Conservation (phyloP, 2,888 invertebrate species). For the Eupithecia inturbata region DNA sequence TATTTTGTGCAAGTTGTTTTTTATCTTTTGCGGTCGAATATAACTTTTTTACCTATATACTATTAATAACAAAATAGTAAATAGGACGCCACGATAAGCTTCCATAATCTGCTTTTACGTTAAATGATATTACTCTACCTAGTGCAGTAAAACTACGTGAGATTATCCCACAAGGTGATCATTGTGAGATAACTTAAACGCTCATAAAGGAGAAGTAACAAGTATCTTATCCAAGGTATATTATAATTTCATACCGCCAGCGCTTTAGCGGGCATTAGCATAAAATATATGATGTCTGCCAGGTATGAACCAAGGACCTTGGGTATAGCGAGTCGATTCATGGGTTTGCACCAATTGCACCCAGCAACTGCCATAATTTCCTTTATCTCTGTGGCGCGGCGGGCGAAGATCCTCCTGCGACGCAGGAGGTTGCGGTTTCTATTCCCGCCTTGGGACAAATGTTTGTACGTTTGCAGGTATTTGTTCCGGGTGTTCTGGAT, state of each 20-base stretch:
- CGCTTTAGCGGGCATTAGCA: conserved; percentile 64
- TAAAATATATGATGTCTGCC: conserved; percentile 59
- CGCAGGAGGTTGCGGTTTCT: not conserved
- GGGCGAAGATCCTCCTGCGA: not conserved
- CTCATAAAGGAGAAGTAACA: conserved; percentile 34
- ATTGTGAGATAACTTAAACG: conserved; percentile 18
- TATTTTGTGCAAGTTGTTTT: not conserved
- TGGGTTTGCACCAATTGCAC: not conserved
- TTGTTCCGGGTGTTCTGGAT: not conserved
- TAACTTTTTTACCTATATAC: not conserved
- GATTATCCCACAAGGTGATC: too few relatives aligned
- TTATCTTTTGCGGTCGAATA: not conserved
- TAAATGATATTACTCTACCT: not conserved
- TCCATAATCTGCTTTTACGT: not conserved
- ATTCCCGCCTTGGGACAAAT: not conserved
- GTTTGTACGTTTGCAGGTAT: not conserved
- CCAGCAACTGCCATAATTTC: not conserved
- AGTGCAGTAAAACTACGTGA: not conserved
- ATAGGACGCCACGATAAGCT: not conserved
- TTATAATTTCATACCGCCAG: conserved; percentile 69
- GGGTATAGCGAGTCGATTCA: not conserved
- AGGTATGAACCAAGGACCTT: conserved; percentile 31
- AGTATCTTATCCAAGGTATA: conserved; percentile 53
- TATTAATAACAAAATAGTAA: not conserved
- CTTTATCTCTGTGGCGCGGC: not conserved